Base-by-base conservation (phyloP, 2,113 vertebrate species). In the Chascanopsetta lugubris region DNA sequence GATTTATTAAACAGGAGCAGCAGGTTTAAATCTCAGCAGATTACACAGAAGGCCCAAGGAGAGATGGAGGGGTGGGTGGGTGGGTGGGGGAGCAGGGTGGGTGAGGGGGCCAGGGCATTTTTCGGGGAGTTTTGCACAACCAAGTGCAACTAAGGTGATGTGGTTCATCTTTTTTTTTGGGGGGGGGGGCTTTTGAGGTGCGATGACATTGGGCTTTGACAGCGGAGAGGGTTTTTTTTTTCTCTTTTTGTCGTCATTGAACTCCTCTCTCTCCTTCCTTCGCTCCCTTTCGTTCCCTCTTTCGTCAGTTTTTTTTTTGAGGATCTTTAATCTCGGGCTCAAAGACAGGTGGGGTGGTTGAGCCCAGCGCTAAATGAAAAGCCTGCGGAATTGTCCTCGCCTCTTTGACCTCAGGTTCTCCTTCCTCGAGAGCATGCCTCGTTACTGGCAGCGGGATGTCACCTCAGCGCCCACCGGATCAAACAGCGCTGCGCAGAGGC, bases 11-110 rank as follows among this genome's bases (percentile, higher is more conserved):
- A 89, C 87, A 87, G 85, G 81, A 91, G 85, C 89, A 91, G 91
- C 91, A 90, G 88, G 90, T 92, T 86, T 89, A 90, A 90, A 89
- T 92, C 90, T 91, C 84, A 79, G 85, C 87, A 90, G 91, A 90
- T 90, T 92, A 91, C 72, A 84, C 68, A 79, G 77, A 85, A 79
- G 79, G 59, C 69, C 82, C 75, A 84, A 86, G 85, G 88, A 88
- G 88, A 79, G 64, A 76, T 58, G 73, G 21, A 17, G 48, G 18
- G 69, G 47, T 49, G 61, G 34, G 32, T n/a, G n/a, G 38, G 15
- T 4, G 29, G 29, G 29, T 8, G 29, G 29, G 29, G 29, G 29
- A 5, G 29, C 8, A 8, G 30, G 47, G 9, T 46, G 43, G 45
- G 11, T 43, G 27, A 25, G 50, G 60, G 45, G 20, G n/a, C n/a